Conservation (phyloP, 2,113 vertebrate species). For the Callopanchax toddi region DNA sequence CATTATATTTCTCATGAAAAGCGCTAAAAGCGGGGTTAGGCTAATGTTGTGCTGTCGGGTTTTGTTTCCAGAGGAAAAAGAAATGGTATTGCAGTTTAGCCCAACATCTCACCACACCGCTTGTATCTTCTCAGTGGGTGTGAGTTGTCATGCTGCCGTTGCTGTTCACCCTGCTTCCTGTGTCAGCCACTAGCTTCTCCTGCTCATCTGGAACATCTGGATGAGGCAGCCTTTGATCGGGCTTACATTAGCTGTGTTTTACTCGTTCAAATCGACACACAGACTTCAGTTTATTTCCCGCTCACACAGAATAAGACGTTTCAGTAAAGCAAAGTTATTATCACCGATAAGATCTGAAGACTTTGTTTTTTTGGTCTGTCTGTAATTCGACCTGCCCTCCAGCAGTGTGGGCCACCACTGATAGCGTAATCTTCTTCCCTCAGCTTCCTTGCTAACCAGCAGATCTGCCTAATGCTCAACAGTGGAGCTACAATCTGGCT, state of each 20-base stretch:
- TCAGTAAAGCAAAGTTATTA: slow-evolving; percentile 8
- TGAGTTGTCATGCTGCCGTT: slow-evolving; percentile 17
- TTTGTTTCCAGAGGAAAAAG: too few relatives aligned
- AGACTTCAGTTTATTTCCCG: not conserved
- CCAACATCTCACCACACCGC: not conserved
- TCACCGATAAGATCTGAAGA: slow-evolving; percentile 40
- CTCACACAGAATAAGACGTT: slow-evolving; percentile 1
- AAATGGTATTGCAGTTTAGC: not conserved
- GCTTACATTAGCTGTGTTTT: slow-evolving; percentile 3
- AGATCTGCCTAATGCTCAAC: slow-evolving; percentile 40
- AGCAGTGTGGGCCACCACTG: slow-evolving; percentile 43
- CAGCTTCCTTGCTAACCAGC: slow-evolving; percentile 48
- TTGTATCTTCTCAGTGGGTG: not conserved
- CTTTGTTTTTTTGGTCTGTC: slow-evolving; percentile 38
- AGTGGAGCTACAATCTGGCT: slow-evolving; percentile 26
- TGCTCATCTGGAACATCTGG: slow-evolving; percentile 56
- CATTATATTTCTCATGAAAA: not conserved
- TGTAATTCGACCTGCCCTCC: slow-evolving; percentile 54
- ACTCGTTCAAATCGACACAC: slow-evolving; percentile 26
- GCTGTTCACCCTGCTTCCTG: slow-evolving; percentile 1
- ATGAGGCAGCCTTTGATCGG: slow-evolving; percentile 8
- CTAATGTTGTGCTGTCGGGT: too few relatives aligned
- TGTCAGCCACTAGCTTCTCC: slow-evolving; percentile 5
- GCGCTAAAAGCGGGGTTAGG: too few relatives aligned
- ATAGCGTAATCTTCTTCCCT: slow-evolving; percentile 59